Percentiles rank a stretch among this genome's conserved stretches.
Evolutionary conservation across 2,888 invertebrate genomes (phyloP).

Genomic region (Philereme vetulata): DNA sequence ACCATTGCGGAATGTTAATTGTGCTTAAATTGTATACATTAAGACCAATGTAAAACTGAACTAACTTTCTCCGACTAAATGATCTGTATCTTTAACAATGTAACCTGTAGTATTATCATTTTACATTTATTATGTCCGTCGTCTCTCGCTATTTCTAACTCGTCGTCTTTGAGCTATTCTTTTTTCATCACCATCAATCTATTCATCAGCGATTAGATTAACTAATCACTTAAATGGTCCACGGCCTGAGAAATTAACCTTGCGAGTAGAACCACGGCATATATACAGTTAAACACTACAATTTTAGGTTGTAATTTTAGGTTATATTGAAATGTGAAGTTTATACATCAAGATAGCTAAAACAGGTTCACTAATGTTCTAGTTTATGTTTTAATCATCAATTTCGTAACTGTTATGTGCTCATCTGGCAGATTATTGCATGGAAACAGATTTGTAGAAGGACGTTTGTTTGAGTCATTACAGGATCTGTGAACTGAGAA

Average conservation of each 20-base stretch:
- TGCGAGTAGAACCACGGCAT: slow-evolving; percentile 11
- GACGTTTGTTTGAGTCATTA: slow-evolving; percentile 16
- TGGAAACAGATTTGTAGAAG: slow-evolving; percentile 31
- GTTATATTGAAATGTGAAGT: slow-evolving; percentile 26
- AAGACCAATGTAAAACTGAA: too few species aligned
- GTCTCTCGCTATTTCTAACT: too few species aligned
- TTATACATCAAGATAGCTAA: slow-evolving; percentile 27
- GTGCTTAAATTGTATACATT: too few species aligned
- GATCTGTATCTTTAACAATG: too few species aligned
- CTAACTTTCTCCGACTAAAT: too few species aligned
- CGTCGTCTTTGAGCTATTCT: too few species aligned
- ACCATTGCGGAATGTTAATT: too few species aligned
- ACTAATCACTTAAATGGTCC: slow-evolving; percentile 1
- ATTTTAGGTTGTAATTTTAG: slow-evolving; percentile 20
- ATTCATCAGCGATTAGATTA: not conserved
- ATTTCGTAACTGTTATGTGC: slow-evolving; percentile 35
- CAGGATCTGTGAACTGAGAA: too few species aligned
- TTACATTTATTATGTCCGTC: too few species aligned
- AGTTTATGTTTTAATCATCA: slow-evolving; percentile 40
- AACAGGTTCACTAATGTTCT: slow-evolving; percentile 33
- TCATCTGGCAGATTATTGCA: slow-evolving; percentile 24
- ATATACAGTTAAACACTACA: slow-evolving; percentile 27
- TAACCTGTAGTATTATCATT: too few species aligned
- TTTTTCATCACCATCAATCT: too few species aligned
- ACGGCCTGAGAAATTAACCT: slow-evolving; percentile 15